Conservation (phyloP, 1,140 invertebrate genomes). For the Phortica variegata region DNA sequence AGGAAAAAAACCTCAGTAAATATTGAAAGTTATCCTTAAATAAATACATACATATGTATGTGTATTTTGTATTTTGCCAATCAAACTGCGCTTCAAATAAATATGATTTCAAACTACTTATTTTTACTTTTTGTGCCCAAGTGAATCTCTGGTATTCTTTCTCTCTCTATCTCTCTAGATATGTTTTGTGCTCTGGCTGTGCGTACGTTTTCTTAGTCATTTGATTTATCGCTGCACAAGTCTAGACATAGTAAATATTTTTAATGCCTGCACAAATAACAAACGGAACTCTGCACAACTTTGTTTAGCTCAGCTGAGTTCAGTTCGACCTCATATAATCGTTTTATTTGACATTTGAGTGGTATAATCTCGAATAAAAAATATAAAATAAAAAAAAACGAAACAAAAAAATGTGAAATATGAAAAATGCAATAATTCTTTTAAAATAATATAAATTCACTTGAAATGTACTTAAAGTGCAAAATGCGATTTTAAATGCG, state of each 20-base stretch:
- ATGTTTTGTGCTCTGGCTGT: no score
- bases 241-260: constrained; percentile 55
- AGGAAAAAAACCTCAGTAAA: no score
- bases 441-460: background rate
- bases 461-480: constrained; percentile 5
- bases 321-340: constrained; percentile 37
- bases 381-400: background rate
- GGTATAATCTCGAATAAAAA: constrained; percentile 16
- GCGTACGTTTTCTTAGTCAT: constrained; percentile 12
- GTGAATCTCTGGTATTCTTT: no score
- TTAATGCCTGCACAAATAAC: constrained; percentile 39
- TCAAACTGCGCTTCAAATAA: no score
- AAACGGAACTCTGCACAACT: constrained; percentile 42
- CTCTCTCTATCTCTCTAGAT: no score
- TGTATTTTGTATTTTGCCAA: no score
- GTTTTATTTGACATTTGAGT: constrained; percentile 36
- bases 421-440: background rate
- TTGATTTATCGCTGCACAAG: constrained; percentile 44
- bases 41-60: no score
- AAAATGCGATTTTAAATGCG: constrained; percentile 27
- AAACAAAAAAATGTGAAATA: background rate
- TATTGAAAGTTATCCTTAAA: no score
- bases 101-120: no score
- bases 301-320: constrained; percentile 18
- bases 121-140: no score